Base-by-base conservation (phyloP, 2,888 invertebrate genomes). In the Ariolimax columbianus region DNA sequence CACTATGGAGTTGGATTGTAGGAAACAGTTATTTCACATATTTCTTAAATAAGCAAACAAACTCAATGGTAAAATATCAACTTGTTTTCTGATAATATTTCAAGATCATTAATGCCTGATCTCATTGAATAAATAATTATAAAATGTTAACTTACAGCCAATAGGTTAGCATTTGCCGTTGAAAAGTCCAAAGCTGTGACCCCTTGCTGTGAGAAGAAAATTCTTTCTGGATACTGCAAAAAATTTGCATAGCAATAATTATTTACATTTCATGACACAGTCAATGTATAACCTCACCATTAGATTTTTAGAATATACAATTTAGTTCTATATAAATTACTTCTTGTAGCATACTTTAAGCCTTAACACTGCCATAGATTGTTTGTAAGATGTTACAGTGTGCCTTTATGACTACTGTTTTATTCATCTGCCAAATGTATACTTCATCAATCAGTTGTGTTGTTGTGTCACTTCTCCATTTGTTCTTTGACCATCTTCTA, bases 101-200 rank as follows among this genome's bases (percentile, higher is more conserved):
- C 11, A 2, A 40, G 40, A 73, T 30, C 0, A 51, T n/a, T 26
- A 3, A 72, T 33, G 72, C n/a, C 9, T 43, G 47, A 47, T 14
- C 30, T 23, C 36, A 36, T 33, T 33, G n/a, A 36, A 17, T 38
- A 0, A 17, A n/a, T 30, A 55, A 59, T 59, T 26, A 63, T 36
- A 23, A 26, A 77, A 38, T 73, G 9, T 30, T 14, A 78, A 92
- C 93, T 89, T 88, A 94, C 94, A 17, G 94, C 93, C 23, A 94
- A 89, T 26, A 94, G 89, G 84, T 93, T 94, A 17, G 94, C 91
- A 85, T 93, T 93, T 66, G 91, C 89, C 23, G 87, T 86, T 9
- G 94, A 94, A 90, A 94, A 94, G 85, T 93, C 93, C 43, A 93
- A 86, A 9, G 94, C 89, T 59, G 93, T 94, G 23, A 94, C 94